Percentiles rank a stretch among this genome's conserved stretches.
Evolutionary conservation across 2,888 invertebrate genomes (phyloP).

Genomic region (Gandaritis pyraliata): DNA sequence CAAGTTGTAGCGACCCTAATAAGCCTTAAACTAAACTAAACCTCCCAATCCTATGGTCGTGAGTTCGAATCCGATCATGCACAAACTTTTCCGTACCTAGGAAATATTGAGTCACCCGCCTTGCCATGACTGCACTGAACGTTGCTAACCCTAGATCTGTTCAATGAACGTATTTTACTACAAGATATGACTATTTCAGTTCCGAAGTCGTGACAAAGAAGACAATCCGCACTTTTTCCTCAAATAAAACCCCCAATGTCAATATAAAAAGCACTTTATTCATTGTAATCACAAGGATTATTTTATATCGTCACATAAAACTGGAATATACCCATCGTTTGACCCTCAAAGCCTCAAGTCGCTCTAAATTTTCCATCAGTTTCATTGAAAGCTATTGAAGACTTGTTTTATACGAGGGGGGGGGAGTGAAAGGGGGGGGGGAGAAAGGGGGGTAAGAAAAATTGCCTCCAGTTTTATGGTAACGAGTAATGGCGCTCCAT

Average conservation of each 20-base stretch:
- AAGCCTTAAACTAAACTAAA: too few species aligned
- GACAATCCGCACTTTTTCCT: conserved; percentile 1
- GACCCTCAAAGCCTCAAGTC: conserved; percentile 11
- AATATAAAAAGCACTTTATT: conserved; percentile 12
- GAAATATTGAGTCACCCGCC: too few species aligned
- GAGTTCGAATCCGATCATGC: too few species aligned
- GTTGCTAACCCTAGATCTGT: too few species aligned
- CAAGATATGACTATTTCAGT: too few species aligned
- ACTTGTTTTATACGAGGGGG: conserved; percentile 6
- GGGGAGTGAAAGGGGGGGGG: neutral
- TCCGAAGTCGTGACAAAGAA: neutral
- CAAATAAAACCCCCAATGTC: neutral
- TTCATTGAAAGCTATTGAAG: conserved; percentile 14
- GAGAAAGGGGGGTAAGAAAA: conserved; percentile 14
- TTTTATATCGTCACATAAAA: conserved; percentile 5
- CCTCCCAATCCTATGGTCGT: too few species aligned
- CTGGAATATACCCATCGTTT: neutral
- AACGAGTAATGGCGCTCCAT: conserved; percentile 26
- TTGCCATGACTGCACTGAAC: too few species aligned
- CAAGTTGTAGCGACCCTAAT: too few species aligned
- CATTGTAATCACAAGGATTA: conserved; percentile 1
- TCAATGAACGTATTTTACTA: too few species aligned
- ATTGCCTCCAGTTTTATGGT: conserved; percentile 28
- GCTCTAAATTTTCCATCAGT: conserved; percentile 20
- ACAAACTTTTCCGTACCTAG: too few species aligned